phyloP scores from a whole-genome alignment of 1,140 invertebrate genomes.

The Drosophila simulans region DNA sequence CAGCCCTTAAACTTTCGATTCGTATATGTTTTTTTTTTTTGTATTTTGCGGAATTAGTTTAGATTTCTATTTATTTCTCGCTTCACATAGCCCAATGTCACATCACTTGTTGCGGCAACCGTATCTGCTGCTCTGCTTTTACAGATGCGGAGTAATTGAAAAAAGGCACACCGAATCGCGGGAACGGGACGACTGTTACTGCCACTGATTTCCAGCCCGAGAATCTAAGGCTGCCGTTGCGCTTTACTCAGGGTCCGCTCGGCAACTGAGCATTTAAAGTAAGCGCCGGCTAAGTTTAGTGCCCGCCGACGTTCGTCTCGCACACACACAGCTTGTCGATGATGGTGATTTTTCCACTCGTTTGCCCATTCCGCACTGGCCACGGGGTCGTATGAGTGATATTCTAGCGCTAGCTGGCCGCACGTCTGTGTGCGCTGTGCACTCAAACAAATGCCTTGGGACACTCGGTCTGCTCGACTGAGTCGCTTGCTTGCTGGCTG shows the following conservation, averaged over 20 bases:
- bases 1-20: constrained; percentile 38
- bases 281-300: constrained; percentile 77
- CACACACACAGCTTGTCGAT: constrained; percentile 17
- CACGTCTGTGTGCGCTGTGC: constrained; percentile 33
- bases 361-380: constrained; percentile 60
- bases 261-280: constrained; percentile 77
- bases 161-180: constrained; percentile 6
- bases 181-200: background rate
- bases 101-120: constrained; percentile 32
- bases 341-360: constrained; percentile 66
- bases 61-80: background rate
- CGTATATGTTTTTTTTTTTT: constrained; percentile 3
- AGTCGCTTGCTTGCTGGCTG: constrained; percentile 66
- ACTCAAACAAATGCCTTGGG: constrained; percentile 77
- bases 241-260: constrained; percentile 79
- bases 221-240: constrained; percentile 55
- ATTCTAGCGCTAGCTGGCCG: constrained; percentile 45
- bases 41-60: constrained; percentile 1
- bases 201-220: constrained; percentile 22
- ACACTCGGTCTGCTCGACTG: constrained; percentile 68
- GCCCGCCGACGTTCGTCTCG: constrained; percentile 34
- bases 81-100: constrained; percentile 20
- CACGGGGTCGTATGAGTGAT: constrained; percentile 75
- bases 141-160: constrained; percentile 27
- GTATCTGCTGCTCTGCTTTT: constrained; percentile 28